Evolutionary conservation across 2,797 vertebrate species (phyloP).

Genomic region (Falco cherrug): DNA sequence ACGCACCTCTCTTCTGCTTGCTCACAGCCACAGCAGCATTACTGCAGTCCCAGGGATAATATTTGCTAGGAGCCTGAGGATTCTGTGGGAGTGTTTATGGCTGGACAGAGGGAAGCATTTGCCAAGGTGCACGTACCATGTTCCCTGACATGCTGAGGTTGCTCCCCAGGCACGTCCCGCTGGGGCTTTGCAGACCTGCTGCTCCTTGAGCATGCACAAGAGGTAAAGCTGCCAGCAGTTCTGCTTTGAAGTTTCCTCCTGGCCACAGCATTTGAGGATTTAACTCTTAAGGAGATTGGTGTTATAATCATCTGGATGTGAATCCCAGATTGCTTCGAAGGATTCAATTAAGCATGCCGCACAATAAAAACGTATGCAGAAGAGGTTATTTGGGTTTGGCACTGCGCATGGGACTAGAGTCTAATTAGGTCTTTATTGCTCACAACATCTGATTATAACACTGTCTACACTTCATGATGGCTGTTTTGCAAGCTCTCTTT

Average conservation of each 20-base stretch:
- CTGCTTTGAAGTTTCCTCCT: conserved; percentile 32
- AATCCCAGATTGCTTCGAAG: background rate
- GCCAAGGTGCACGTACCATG: rapidly evolving
- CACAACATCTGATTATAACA: conserved; percentile 4
- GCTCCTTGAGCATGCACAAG: background rate
- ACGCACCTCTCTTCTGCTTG: background rate
- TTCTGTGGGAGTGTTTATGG: background rate
- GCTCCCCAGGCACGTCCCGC: background rate
- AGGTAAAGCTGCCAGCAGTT: background rate
- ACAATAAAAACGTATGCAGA: background rate
- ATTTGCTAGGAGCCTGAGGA: background rate
- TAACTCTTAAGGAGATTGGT: background rate
- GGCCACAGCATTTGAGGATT: background rate
- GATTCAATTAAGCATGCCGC: background rate
- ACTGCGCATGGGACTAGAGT: background rate
- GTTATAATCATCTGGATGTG: background rate
- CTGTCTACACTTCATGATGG: background rate
- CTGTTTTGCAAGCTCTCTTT: background rate
- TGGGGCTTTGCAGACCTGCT: rapidly evolving
- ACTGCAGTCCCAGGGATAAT: background rate
- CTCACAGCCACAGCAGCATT: background rate
- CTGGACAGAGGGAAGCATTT: background rate
- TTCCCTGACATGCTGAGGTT: background rate
- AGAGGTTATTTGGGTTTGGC: background rate
- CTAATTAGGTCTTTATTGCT: conserved; percentile 40